Conservation (phyloP, 2,888 invertebrate species). For the Ornithoptera alexandrae region DNA sequence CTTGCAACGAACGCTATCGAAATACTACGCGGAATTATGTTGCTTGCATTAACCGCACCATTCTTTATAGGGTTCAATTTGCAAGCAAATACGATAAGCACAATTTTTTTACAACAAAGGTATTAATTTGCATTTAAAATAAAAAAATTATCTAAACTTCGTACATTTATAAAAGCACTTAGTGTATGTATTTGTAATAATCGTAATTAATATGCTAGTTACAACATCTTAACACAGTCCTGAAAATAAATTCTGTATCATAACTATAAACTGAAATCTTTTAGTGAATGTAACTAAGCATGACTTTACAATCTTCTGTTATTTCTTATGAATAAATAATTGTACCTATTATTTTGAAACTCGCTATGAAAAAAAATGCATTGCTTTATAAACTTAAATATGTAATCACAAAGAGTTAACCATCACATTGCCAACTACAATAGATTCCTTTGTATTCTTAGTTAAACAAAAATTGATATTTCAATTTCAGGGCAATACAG, state of each 20-base stretch:
- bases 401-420: background rate
- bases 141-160: background rate
- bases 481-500: too few relatives aligned
- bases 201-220: background rate
- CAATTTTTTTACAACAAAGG: background rate
- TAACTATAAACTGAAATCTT: too few relatives aligned
- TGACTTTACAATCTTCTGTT: too few relatives aligned
- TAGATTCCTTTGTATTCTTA: too few relatives aligned
- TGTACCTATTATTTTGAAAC: background rate
- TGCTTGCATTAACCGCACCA: background rate
- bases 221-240: too few relatives aligned
- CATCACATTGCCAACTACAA: background rate
- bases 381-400: background rate
- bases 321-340: too few relatives aligned
- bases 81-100: constrained; percentile 4
- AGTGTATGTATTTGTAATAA: background rate
- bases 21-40: constrained; percentile 33
- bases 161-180: background rate
- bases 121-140: constrained; percentile 3
- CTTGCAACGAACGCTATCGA: constrained; percentile 32
- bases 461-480: too few relatives aligned
- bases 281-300: too few relatives aligned
- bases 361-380: background rate
- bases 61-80: constrained; percentile 1
- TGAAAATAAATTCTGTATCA: too few relatives aligned